Base-by-base conservation (phyloP, 2,113 vertebrate genomes). In the Dascyllus trimaculatus region DNA sequence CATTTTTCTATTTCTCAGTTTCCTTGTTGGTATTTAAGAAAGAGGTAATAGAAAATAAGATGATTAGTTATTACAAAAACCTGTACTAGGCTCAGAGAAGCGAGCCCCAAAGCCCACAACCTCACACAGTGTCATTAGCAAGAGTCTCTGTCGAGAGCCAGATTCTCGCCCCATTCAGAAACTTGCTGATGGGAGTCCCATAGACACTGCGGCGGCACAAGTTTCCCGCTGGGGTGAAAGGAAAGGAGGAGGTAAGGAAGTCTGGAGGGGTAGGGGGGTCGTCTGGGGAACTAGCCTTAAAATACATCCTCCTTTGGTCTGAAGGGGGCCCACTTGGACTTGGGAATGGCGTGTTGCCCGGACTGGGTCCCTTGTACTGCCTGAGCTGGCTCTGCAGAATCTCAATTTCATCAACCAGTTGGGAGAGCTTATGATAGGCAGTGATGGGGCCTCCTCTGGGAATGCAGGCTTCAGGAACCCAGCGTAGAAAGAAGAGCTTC, bases 101-200 rank as follows among this genome's bases (percentile, higher is more conserved):
- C 46, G 35, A 71, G 25, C 38, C n/a, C 13, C 9, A 49, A 60
- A 62, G 32, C 46, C 11, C 11, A 13, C n/a, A n/a, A 19, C 65
- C 43, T 95, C 84, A 95, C 17, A 93, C 51, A 24, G 87, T 94
- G 83, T 99, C 98, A 17, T 96, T 97, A 64, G 96, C 95, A 32
- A 99, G 95, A 0, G 98, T 99, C 94, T 99, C 98, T 0, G 97
- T 99, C 45, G 98, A 99, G 35, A 99, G 92, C 98, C 98, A 99
- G 84, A 96, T 98, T 87, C 95, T 98, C 84, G 98, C 97, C 78
- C 97, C 98, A 17, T 95, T 99, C 86, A 99, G 90, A 84, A 99
- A 97, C 81, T 99, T 99, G 92, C 96, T 98, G 32, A 99, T 92
- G 0, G 98, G 97, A 0, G 98, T 98, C 70, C 97, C 98, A 46